These are phyloP conservation scores for Glaucopsyche alexis DNA, from an alignment of 2,888 invertebrate genomes.

Conservation along the genomic window DNA sequence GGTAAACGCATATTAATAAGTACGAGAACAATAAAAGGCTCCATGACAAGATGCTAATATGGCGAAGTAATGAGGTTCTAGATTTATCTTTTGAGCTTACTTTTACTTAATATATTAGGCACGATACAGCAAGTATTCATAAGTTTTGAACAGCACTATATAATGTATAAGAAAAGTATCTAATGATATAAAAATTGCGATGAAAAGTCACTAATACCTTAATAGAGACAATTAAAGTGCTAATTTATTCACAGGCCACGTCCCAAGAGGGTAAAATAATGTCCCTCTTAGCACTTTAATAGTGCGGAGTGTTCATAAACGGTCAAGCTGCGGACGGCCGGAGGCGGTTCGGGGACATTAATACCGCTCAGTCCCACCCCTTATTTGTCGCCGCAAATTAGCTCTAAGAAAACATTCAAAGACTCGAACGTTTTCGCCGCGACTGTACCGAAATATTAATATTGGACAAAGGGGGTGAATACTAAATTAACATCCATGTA, in stretches of 20 bases:
- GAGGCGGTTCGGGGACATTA: slow-evolving; percentile 70
- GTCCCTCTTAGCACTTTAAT: slow-evolving; percentile 79
- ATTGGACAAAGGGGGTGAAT: slow-evolving; percentile 71
- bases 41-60: neutral
- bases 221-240: slow-evolving; percentile 66
- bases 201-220: slow-evolving; percentile 31
- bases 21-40: neutral
- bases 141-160: too few species aligned
- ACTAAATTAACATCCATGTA: slow-evolving; percentile 73
- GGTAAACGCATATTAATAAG: slow-evolving; percentile 25
- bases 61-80: neutral
- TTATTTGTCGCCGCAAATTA: slow-evolving; percentile 75
- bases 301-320: slow-evolving; percentile 60
- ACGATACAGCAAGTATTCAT: too few species aligned
- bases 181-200: neutral
- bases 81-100: neutral
- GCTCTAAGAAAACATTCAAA: slow-evolving; percentile 49
- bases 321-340: slow-evolving; percentile 70
- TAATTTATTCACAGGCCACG: slow-evolving; percentile 74
- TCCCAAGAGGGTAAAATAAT: slow-evolving; percentile 69
- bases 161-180: too few species aligned
- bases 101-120: too few species aligned
- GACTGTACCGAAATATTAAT: slow-evolving; percentile 67
- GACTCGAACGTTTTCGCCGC: slow-evolving; percentile 37
- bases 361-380: slow-evolving; percentile 62